A percentile compares a stretch with the other conserved stretches of the same genome.
These are phyloP conservation scores for Drosophila austrosaltans DNA, from an alignment of 2,888 invertebrate species.

Conservation along the genomic window DNA sequence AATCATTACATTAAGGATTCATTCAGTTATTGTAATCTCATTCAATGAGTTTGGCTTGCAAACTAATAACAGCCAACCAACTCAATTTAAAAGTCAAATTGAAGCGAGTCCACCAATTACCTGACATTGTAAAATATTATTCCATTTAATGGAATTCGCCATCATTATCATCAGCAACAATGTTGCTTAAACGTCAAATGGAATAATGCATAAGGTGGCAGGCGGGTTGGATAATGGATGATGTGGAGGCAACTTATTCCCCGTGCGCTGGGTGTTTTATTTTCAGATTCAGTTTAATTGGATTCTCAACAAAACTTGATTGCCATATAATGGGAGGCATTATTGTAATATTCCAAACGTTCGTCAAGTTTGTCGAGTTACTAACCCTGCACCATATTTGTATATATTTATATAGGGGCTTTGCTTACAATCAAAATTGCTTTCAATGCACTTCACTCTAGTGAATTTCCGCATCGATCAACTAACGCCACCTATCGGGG, in stretches of 20 bases:
- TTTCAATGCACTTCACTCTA: no score
- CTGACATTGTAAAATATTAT: background rate
- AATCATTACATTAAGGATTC: background rate
- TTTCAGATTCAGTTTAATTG: conserved; percentile 6
- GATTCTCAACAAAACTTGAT: conserved; percentile 13
- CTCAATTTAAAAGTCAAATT: background rate
- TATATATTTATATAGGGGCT: background rate
- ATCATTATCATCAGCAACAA: background rate
- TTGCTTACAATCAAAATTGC: background rate
- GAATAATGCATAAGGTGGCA: background rate
- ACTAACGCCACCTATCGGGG: no score
- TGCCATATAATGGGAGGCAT: conserved; percentile 13
- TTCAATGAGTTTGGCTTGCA: background rate
- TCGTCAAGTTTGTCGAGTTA: background rate
- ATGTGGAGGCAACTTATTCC: background rate
- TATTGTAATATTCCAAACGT: conserved; percentile 6
- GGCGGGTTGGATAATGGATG: background rate
- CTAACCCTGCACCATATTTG: background rate
- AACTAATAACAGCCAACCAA: background rate
- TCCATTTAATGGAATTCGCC: background rate
- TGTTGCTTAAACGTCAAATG: conserved; percentile 1
- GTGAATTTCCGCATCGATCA: no score
- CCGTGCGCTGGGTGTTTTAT: no score
- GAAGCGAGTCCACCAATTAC: background rate
- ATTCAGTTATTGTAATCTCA: background rate